Base-by-base conservation (phyloP, 1,140 invertebrate species). In the Drosophila ercepeae region DNA sequence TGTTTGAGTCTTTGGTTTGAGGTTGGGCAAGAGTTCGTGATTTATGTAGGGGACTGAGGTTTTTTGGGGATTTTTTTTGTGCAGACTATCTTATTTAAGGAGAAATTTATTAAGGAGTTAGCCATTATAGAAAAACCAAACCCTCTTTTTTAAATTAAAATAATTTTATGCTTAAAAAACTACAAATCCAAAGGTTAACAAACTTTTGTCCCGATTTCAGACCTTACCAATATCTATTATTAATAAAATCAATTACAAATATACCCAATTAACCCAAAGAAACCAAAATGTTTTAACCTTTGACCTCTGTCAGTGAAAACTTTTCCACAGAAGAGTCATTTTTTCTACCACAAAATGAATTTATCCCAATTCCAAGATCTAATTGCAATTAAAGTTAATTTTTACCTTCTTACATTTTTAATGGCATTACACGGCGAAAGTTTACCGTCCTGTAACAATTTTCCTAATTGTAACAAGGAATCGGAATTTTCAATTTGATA, bases 1-100 rank as follows among this genome's bases (percentile, higher is more conserved):
- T 51, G 77, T 67, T 89, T 89, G 23, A 89, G 86, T 89, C 86
- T 89, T 89, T 89, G 67, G 86, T 89, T 89, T 84, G 72, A 73
- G 79, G 55, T 57, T 49, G 19, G 21, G 63, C 16, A 60, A 60
- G 2, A 19, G 6, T 34, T 51, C 27, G 51, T 21, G 19, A 11
- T 23, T 21, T 68, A 6, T 45, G n/a, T 3, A 39, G 45, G n/a
- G 25, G 14, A 18, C 6, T 25, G 29, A 32, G 27, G 1, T 1
- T 42, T 42, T 49, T 18, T 13, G 8, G 2, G 36, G 9, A 11
- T 11, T 32, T 32, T n/a, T 32, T n/a, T 32, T 3, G 3, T 3
- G 11, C 11, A 32, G 11, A 32, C 11, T 32, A 9, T 8, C 8
- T 27, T 9, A 27, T 27, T 27, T 27, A 27, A 9, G 27, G 4